phyloP scores from a whole-genome alignment of 2,113 vertebrate species.

The Mus musculus region DNA sequence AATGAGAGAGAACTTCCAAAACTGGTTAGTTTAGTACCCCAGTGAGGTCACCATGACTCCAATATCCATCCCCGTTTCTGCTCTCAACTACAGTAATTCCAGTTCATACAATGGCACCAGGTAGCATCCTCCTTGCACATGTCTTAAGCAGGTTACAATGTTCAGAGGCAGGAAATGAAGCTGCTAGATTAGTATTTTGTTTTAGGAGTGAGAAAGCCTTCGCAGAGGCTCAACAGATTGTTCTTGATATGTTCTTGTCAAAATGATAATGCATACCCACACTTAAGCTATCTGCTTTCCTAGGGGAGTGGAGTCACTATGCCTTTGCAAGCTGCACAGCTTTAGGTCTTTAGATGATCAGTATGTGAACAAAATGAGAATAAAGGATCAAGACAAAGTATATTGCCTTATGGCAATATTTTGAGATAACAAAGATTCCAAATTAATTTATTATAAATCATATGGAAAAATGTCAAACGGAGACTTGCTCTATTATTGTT shows the following conservation, averaged over 20 bases:
- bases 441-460: neutral
- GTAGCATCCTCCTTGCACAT: neutral
- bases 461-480: neutral
- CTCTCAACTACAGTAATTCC: neutral
- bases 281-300: neutral
- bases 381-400: neutral
- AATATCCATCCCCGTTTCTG: neutral
- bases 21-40: neutral
- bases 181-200: neutral
- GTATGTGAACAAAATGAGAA: neutral
- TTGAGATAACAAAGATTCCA: conserved; percentile 48
- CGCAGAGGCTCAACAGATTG: neutral
- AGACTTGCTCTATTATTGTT: neutral
- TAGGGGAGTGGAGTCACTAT: neutral
- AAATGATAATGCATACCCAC: neutral
- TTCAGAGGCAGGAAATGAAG: conserved; percentile 39
- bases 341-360: neutral
- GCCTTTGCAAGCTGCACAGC: neutral
- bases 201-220: neutral
- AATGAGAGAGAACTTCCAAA: neutral
- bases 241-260: neutral
- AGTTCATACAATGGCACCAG: neutral
- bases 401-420: neutral
- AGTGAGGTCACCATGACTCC: neutral
- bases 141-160: neutral